Base-by-base conservation (phyloP, 2,113 vertebrate genomes). In the Myodes glareolus region DNA sequence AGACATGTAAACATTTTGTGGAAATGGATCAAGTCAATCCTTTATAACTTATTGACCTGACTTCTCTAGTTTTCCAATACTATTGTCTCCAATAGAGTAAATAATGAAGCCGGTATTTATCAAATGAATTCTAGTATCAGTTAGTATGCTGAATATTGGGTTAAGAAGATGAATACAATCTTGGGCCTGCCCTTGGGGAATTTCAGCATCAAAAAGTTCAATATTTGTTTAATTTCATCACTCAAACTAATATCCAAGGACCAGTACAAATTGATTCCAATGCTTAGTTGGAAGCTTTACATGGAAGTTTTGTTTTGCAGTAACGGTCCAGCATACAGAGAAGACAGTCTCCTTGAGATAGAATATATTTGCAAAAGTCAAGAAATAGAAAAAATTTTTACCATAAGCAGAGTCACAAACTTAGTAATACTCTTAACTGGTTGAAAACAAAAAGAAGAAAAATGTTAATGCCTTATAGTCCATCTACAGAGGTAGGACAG, bases 231-330 rank as follows among this genome's bases (percentile, higher is more conserved):
- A 85, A 92, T 94, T 94, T 88, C 77, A 73, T 89, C 96, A 72
- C 27, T 75, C 21, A 92, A 89, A 91, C 80, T 78, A 70, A 92
- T 91, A 90, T 42, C 92, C 29, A 55, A 58, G 63, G 77, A 91
- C 92, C 94, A 84, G 78, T 94, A 90, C 65, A 94, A 89, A 96
- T 92, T 84, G 92, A 97, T 94, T 33, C 65, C 68, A 52, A 96
- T 68, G 58, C 86, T 96, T 42, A 84, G 0, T 55, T 82, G 88
- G 63, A 96, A 92, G 7, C 33, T 17, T 72, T 86, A 33, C 31
- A 50, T 9, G 42, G 47, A 31, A 70, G 42, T 50, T 93, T 96
- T 94, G n/a, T 73, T 86, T 92, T 80, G 85, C 2, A 94, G 61
- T 50, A 95, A 95, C 86, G 31, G 68, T n/a, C 67, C 70, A 80